A percentile compares a stretch with the other conserved stretches of the same genome.
These are phyloP conservation scores for Pachycephus smyrnensis DNA, from an alignment of 2,888 invertebrate genomes.

Conservation along the genomic window DNA sequence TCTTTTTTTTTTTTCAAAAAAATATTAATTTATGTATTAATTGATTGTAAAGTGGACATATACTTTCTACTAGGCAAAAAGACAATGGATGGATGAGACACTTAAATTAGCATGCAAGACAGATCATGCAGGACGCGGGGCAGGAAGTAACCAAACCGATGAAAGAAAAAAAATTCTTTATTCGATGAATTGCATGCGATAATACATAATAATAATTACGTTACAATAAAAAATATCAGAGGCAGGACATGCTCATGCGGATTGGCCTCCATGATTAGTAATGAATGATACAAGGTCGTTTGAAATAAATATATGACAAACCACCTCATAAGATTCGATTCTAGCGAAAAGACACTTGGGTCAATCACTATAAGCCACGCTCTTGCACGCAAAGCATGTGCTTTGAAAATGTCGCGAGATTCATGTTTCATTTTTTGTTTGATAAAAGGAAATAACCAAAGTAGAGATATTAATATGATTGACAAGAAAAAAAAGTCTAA, in stretches of 20 bases:
- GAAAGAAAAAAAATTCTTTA: conserved; percentile 58
- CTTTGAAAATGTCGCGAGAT: neutral
- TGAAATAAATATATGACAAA: conserved; percentile 1
- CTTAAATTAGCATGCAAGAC: conserved; percentile 39
- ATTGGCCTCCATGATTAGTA: conserved; percentile 29
- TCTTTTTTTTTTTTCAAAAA: neutral
- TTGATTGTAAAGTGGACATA: neutral
- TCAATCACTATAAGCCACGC: conserved; percentile 1
- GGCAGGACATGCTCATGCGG: conserved; percentile 57
- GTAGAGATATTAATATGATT: neutral
- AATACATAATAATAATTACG: conserved; percentile 47
- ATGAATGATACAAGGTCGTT: conserved; percentile 24
- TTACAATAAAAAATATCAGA: conserved; percentile 46
- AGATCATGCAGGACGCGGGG: conserved; percentile 55
- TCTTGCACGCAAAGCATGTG: neutral
- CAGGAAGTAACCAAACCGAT: conserved; percentile 60
- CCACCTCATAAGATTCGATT: conserved; percentile 1
- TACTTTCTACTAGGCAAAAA: neutral
- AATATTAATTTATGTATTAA: neutral
- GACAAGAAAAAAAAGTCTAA: neutral
- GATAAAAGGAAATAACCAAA: neutral
- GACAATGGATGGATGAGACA: neutral
- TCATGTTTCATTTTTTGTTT: neutral
- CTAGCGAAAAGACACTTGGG: neutral
- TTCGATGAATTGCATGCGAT: conserved; percentile 59